Evolutionary conservation across 2,797 vertebrate genomes (phyloP).

Genomic region (Aeoliscus strigatus): DNA sequence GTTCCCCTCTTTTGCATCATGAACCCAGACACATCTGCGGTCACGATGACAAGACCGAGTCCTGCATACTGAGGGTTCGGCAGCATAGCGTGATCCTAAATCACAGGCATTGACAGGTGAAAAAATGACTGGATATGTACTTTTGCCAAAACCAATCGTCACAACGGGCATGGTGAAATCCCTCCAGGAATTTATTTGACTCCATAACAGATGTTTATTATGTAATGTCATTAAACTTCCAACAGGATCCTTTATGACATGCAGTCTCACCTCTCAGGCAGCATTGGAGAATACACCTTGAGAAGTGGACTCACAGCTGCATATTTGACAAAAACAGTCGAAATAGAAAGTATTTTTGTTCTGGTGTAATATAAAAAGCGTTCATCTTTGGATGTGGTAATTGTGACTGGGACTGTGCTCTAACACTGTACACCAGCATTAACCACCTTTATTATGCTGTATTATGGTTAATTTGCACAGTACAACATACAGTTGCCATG

Average conservation of each 20-base stretch:
- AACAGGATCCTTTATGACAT: background rate
- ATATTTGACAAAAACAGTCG: too few relatives aligned
- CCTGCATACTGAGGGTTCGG: too few relatives aligned
- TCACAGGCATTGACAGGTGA: conserved; percentile 41
- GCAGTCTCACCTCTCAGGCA: conserved; percentile 10
- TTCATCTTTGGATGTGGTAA: conserved; percentile 10
- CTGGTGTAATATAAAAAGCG: conserved; percentile 10
- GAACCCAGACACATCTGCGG: too few relatives aligned
- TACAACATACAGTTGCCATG: conserved; percentile 63
- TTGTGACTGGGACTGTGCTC: conserved; percentile 7
- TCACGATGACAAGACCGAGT: too few relatives aligned
- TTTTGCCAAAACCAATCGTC: conserved; percentile 24
- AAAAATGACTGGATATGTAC: conserved; percentile 11
- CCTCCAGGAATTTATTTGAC: conserved; percentile 5
- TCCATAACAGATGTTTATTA: conserved; percentile 12
- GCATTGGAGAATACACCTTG: conserved; percentile 1
- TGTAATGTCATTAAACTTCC: background rate
- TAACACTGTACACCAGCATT: conserved; percentile 34
- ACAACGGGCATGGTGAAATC: conserved; percentile 15
- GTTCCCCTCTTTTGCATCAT: too few relatives aligned
- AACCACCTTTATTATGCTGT: conserved; percentile 48
- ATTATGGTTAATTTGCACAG: conserved; percentile 62
- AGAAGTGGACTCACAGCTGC: too few relatives aligned
- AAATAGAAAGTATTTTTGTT: too few relatives aligned
- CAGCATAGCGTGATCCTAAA: too few relatives aligned